Base-by-base conservation (phyloP, 2,888 invertebrate species). In the Luperina nickerlii region DNA sequence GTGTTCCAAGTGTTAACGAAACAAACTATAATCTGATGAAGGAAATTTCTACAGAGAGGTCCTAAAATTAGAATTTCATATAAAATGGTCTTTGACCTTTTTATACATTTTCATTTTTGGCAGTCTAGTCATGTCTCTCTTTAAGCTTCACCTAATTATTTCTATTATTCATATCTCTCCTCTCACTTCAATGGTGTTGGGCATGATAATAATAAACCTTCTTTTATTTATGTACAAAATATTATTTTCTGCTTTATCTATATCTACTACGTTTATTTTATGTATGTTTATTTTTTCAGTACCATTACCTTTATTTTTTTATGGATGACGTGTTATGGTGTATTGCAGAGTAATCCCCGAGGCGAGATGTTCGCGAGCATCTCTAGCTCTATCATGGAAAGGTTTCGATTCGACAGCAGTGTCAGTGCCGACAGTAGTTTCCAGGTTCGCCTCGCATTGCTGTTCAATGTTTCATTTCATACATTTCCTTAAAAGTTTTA, bases 351-450 rank as follows among this genome's bases (percentile, higher is more conserved):
- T 95, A 98, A 98, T 94, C 97, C 98, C 91, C 97, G 98, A 92
- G 98, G 98, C 92, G 98, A 98, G 97, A 98, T 98, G 97, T 98
- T 98, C 95, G 98, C 98, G 90, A 98, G 98, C 96, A 98, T 98
- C 91, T 98, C 98, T 90, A 98, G 98, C 90, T 98, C 98, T 85
- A 97, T 98, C 96, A 98, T 98, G 98, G 98, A 98, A 95, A 98
- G 98, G 95, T 98, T 98, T 97, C 98, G 98, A 92, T 97, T 98
- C 96, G 98, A 98, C 96, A 98, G 98, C 95, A 98, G 98, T 91
- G 96, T 98, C 94, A 98, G 98, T 97, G 97, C 97, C 95, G 98
- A 97, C 97, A 98, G 97, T 97, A 98, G 97, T 97, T 98, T 97
- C 93, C 98, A 97, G 98, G 98, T 97, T 98, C 97, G 96, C 96